These are phyloP conservation scores for Mystacornis crossleyi DNA, from an alignment of 2,113 vertebrate species.

Conservation along the genomic window DNA sequence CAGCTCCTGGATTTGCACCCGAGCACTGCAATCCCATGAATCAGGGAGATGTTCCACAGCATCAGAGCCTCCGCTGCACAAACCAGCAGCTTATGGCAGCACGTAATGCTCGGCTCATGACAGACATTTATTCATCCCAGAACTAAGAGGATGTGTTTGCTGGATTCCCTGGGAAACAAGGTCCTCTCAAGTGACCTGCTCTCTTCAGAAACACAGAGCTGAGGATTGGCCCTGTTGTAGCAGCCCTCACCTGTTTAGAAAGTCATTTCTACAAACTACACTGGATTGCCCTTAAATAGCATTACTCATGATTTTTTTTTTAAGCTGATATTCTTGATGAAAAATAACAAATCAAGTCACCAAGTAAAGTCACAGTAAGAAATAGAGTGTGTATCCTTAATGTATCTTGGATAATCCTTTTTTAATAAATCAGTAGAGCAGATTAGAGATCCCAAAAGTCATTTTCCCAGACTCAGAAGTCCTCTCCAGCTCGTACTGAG, in stretches of 20 bases:
- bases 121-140: constrained; percentile 9
- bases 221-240: neutral
- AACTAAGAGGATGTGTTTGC: constrained; percentile 1
- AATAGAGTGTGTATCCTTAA: neutral
- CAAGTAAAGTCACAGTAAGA: neutral
- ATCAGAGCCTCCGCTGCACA: neutral
- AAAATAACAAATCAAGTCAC: neutral
- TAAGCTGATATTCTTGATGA: neutral
- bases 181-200: neutral
- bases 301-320: neutral
- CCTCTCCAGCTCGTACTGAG: neutral
- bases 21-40: constrained; percentile 26
- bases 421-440: neutral
- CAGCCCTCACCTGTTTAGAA: neutral
- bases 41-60: constrained; percentile 24
- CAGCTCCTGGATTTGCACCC: neutral
- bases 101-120: neutral
- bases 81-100: neutral
- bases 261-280: neutral
- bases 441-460: neutral
- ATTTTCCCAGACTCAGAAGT: neutral
- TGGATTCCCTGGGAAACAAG: constrained; percentile 22
- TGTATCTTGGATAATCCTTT: neutral
- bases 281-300: neutral
- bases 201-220: neutral